Evolutionary conservation across 1,140 invertebrate species (phyloP).

Genomic region (Euwallacea fornicatus): DNA sequence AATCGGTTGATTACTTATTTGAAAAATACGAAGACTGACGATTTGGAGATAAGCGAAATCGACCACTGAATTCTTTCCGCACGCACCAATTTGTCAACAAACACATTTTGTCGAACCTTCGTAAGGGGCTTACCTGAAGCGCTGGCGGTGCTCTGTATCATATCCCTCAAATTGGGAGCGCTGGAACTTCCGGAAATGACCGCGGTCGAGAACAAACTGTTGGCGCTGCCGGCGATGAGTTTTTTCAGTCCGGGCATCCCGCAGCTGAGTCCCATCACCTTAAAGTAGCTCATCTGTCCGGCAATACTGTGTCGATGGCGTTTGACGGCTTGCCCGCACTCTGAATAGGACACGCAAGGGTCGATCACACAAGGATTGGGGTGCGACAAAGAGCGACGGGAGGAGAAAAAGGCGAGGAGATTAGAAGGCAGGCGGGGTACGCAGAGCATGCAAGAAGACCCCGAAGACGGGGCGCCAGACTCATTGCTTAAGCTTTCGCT

Average conservation of each 20-base stretch:
- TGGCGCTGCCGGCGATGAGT: slow-evolving; percentile 67
- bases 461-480: slow-evolving; percentile 11
- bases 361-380: slow-evolving; percentile 42
- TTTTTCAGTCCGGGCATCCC: slow-evolving; percentile 66
- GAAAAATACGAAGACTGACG: too few relatives aligned
- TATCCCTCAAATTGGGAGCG: slow-evolving; percentile 85
- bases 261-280: slow-evolving; percentile 74
- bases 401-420: slow-evolving; percentile 52
- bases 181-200: slow-evolving; percentile 91
- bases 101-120: too few relatives aligned
- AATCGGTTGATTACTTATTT: too few relatives aligned
- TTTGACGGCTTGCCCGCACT: slow-evolving; percentile 65
- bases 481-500: slow-evolving; percentile 35
- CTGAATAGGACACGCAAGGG: slow-evolving; percentile 52
- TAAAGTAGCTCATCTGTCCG: slow-evolving; percentile 89
- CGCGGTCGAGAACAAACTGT: slow-evolving; percentile 87
- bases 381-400: slow-evolving; percentile 50
- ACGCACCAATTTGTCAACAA: too few relatives aligned
- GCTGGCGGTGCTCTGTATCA: slow-evolving; percentile 72
- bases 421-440: slow-evolving; percentile 54
- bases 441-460: slow-evolving; percentile 53
- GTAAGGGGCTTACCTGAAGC: slow-evolving; percentile 65
- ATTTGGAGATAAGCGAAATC: too few relatives aligned
- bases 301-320: slow-evolving; percentile 91
- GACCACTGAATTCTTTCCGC: too few relatives aligned